Percentiles rank a stretch among this genome's conserved stretches.
Conservation (phyloP, 2,113 vertebrate species). For the Hemiscyllium ocellatum region DNA sequence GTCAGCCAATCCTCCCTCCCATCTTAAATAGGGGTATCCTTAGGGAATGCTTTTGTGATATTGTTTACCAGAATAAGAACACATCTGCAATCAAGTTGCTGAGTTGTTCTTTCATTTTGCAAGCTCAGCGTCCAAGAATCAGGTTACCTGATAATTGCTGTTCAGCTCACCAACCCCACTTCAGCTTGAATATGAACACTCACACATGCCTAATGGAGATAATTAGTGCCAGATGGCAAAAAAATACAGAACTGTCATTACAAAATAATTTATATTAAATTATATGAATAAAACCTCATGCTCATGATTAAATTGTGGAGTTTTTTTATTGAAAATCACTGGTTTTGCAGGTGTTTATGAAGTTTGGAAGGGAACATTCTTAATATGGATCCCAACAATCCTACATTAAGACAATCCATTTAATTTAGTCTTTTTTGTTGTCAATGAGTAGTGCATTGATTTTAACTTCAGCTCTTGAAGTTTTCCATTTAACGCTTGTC, state of each 20-base stretch:
- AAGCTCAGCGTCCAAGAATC: too few relatives aligned
- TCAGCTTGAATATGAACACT: not conserved
- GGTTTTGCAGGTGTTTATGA: not conserved
- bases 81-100: too few relatives aligned
- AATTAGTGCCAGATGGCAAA: not conserved
- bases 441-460: not conserved
- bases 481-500: not conserved
- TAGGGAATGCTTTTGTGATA: too few relatives aligned
- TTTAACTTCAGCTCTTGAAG: not conserved
- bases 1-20: too few relatives aligned
- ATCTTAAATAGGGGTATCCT: too few relatives aligned
- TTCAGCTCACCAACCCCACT: not conserved
- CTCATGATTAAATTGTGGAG: not conserved
- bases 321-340: not conserved
- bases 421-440: not conserved
- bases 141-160: too few relatives aligned
- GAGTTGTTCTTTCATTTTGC: too few relatives aligned
- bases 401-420: not conserved
- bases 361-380: not conserved
- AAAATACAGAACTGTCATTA: not conserved
- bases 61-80: too few relatives aligned
- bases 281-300: not conserved
- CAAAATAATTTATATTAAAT: not conserved
- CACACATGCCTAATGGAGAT: not conserved
- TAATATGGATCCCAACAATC: too few relatives aligned